Evolutionary conservation across 1,140 invertebrate genomes (phyloP), one percentile per base, ranked within the genome.

Genomic region (Drosophila nikananu): DNA sequence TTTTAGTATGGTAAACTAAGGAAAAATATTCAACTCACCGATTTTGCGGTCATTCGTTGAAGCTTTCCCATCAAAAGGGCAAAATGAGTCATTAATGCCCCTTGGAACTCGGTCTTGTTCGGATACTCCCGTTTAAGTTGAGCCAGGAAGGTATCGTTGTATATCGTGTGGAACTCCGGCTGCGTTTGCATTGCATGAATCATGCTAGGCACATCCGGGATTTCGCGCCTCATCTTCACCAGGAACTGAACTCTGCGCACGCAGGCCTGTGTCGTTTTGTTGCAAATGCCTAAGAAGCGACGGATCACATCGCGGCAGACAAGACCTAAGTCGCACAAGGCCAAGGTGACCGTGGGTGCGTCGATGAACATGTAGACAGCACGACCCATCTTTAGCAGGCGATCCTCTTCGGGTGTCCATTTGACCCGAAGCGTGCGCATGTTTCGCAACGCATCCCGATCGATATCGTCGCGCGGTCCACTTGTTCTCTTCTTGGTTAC

Each of bases 221-320:
- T 63, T 44, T 91, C 83, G 2, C 90, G 71, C n/a, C 81, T 83
- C 75, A 74, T 81, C 25, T 78, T 78, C 9, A 91, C 59, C 0
- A 93, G 60, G 30, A 87, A 92, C 76, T 95, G 83, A 4, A 96
- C 91, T 21, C 96, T 93, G 9, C 96, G 92, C 66, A 96, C 95
- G 91, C 96, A 96, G 1, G 96, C 96, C 52, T 94, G 86, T 0
- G 95, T 95, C 0, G 96, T 97, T 91, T 97, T 97, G 77, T 96
- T 96, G 27, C 93, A 83, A 12, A 94, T 95, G 51, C 93, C 91
- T 89, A 93, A 10, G 92, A 94, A 57, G 93, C 94, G 68, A 86
- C 96, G 95, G 1, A 97, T 81, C 5, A 96, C 80, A 79, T 97
- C 96, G 17, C 96, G 93, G 49, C 86, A 92, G 27, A 91, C 79